Conservation (phyloP, 2,113 vertebrate species). For the Hylia prasina region DNA sequence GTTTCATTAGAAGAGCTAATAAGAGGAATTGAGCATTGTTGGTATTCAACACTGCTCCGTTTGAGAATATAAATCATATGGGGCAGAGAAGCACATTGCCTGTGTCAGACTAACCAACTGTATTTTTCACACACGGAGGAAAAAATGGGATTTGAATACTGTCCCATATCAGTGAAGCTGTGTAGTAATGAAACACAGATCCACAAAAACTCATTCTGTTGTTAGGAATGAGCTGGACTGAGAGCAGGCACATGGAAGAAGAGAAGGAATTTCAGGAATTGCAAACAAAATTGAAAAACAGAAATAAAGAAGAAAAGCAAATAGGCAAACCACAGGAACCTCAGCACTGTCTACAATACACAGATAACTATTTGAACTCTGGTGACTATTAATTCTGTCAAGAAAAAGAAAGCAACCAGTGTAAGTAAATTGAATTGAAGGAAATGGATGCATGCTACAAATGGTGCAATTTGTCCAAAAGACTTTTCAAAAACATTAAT, state of each 20-base stretch:
- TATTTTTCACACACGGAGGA: background rate
- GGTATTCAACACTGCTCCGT: background rate
- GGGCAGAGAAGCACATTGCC: background rate
- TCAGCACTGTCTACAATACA: background rate
- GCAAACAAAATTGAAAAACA: background rate
- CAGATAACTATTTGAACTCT: constrained; percentile 18
- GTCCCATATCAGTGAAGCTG: background rate
- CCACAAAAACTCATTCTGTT: background rate
- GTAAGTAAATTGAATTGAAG: constrained; percentile 57
- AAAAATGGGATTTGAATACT: background rate
- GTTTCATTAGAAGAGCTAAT: background rate
- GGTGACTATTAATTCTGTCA: constrained; percentile 53
- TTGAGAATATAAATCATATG: background rate
- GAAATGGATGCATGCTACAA: constrained; percentile 39
- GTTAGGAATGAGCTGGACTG: background rate
- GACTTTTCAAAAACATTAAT: constrained; percentile 48
- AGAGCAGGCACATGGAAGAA: background rate
- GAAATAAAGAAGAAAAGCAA: background rate
- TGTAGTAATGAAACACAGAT: background rate
- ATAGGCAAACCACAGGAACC: background rate
- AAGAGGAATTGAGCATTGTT: background rate
- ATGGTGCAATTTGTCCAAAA: constrained; percentile 40
- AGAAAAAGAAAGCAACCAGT: constrained; percentile 30
- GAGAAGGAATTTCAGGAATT: background rate
- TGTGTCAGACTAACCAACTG: background rate